Conservation (phyloP, 2,797 vertebrate genomes). For the Platalea minor region DNA sequence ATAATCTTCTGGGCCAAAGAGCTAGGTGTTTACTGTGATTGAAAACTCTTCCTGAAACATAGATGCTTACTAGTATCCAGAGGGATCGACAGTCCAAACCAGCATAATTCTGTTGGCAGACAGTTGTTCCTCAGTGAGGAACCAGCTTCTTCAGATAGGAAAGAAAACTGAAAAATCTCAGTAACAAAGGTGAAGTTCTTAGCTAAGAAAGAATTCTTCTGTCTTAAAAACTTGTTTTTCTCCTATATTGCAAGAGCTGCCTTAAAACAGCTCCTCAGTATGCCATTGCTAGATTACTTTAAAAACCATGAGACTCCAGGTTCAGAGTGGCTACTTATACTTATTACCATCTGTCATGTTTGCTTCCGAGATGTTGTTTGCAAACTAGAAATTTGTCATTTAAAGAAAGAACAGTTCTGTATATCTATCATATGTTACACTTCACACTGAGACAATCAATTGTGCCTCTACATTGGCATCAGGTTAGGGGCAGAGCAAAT, state of each 20-base stretch:
- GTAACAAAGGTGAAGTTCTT: background rate
- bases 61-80: background rate
- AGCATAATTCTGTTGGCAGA: background rate
- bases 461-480: background rate
- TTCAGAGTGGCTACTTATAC: background rate
- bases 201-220: background rate
- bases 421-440: background rate
- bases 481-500: background rate
- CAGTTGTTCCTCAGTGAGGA: background rate
- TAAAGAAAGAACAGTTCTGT: background rate
- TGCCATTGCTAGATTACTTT: background rate
- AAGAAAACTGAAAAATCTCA: background rate
- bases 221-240: background rate
- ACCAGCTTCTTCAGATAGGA: background rate
- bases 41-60: background rate
- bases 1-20: background rate
- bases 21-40: background rate
- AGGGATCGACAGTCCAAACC: background rate
- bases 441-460: background rate
- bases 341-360: background rate
- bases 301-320: background rate
- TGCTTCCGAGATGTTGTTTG: background rate
- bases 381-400: background rate
- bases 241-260: background rate
- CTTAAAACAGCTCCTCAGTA: background rate